Base-by-base conservation (phyloP, 2,888 invertebrate genomes). In the Aquatica leii region DNA sequence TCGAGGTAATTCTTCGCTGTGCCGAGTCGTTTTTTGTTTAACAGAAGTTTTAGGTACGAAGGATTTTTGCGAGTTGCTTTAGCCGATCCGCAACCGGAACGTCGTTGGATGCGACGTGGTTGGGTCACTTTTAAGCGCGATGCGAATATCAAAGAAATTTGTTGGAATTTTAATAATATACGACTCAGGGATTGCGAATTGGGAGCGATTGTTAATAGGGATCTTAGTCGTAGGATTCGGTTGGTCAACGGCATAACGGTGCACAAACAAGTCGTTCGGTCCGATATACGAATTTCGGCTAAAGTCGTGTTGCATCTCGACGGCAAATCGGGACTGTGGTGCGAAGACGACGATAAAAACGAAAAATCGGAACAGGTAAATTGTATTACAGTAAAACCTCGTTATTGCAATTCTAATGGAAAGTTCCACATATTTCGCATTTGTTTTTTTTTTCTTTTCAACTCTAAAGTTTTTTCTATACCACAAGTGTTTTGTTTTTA, bases 111-210 rank as follows among this genome's bases (percentile, higher is more conserved):
- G 82, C 90, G 99, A 11, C 89, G 98, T 51, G 99, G 98, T 40
- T 99, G 98, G 98, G 97, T 98, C 34, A 98, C 98, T 0, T 98
- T 98, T 82, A 92, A 94, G 70, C 87, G 97, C 15, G 93, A 95
- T 76, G 97, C 98, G 48, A 98, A 98, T 82, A 98, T 99, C 71
- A 98, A 98, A 80, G 98, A 99, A 79, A 98, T 99, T 71, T 99
- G 98, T 82, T 99, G 98, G 98, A 96, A 95, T 79, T 86, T 99
- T 41, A 98, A 98, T 80, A 97, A 95, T 73, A 94, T 97, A 66
- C 87, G 98, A 89, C 84, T 93, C 68, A 89, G 91, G 67, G 97
- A 97, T 76, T 94, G 94, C 79, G 97, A 97, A 81, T 84, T 97
- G 71, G 95, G 95, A 14, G 95, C 97, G 5, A 96, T 98, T 70